These are phyloP conservation scores for Phortica okadai DNA, from an alignment of 2,888 invertebrate genomes.

Conservation along the genomic window DNA sequence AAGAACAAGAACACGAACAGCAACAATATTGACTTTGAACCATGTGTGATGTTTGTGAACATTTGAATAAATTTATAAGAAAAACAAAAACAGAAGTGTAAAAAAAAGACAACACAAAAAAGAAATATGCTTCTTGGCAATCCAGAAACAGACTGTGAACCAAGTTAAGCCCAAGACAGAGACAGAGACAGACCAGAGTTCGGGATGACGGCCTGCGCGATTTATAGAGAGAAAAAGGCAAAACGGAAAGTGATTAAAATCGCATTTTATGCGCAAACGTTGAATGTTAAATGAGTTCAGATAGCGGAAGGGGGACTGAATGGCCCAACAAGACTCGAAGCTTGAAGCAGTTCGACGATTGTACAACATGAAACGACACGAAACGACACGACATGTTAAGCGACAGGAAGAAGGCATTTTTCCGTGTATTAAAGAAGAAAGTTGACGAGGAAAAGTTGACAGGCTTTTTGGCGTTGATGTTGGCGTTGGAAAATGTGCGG, in stretches of 20 bases:
- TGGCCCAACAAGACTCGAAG: not conserved
- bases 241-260: slow-evolving; percentile 71
- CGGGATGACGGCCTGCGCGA: not conserved
- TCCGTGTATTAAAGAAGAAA: slow-evolving; percentile 1
- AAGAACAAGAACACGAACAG: not conserved
- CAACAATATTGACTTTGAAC: not conserved
- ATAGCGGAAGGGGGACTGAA: not conserved
- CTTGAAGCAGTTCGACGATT: not conserved
- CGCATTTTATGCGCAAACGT: slow-evolving; percentile 65
- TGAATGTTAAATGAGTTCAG: slow-evolving; percentile 36
- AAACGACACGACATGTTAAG: too few relatives aligned
- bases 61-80: slow-evolving; percentile 62
- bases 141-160: not conserved
- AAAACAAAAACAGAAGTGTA: not conserved
- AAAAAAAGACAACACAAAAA: slow-evolving; percentile 32
- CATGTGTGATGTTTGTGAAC: slow-evolving; percentile 27
- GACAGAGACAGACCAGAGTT: not conserved
- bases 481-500: not conserved
- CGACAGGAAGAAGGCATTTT: slow-evolving; percentile 13
- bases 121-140: slow-evolving; percentile 32
- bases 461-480: not conserved
- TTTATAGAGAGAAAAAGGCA: slow-evolving; percentile 41
- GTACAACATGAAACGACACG: not conserved
- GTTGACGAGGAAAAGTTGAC: not conserved
- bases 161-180: not conserved